Base-by-base conservation (phyloP, 2,797 vertebrate genomes). In the Betta splendens region DNA sequence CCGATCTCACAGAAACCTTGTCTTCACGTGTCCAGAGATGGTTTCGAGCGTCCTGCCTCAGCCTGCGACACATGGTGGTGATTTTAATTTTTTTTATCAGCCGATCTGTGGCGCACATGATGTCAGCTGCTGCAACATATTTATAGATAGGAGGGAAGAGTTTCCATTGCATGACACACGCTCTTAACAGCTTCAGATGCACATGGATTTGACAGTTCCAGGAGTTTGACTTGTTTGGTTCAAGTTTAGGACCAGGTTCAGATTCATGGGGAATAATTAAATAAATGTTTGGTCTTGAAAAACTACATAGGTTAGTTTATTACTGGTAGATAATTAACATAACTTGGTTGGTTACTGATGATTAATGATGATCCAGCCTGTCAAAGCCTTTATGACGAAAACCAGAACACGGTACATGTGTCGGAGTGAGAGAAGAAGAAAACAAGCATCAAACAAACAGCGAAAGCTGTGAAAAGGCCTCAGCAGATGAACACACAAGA, bases 121-220 rank as follows among this genome's bases (percentile, higher is more conserved):
- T 55, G 25, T 18, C 43, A 50, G 43, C 45, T 29, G 60, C 61
- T 62, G 64, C 37, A 73, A 51, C 39, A 38, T 81, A 75, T 85
- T 87, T 78, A 75, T 64, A 66, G 62, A 77, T 52, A 16, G 50
- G 32, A 48, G 65, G 29, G 55, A 55, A 39, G 62, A 68, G 75
- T 85, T 85, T 82, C 80, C 78, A 72, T 72, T 62, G 46, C 40
- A 36, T 36, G 40, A 47, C 20, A 43, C 12, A 13, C 28, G 13
- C 5, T 62, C 32, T 64, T 32, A 33, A 15, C 56, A 47, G 21
- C 71, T 64, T 67, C 71, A 48, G 62, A 80, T 59, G 21, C 17
- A 35, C 31, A 42, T 36, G 49, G 52, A n/a, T n/a, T n/a, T 36
- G 18, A 38, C 20, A 25, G 25, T 37, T 40, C 51, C 23, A 39